Conservation (phyloP, 2,888 invertebrate genomes). For the Exocentrus adspersus region DNA sequence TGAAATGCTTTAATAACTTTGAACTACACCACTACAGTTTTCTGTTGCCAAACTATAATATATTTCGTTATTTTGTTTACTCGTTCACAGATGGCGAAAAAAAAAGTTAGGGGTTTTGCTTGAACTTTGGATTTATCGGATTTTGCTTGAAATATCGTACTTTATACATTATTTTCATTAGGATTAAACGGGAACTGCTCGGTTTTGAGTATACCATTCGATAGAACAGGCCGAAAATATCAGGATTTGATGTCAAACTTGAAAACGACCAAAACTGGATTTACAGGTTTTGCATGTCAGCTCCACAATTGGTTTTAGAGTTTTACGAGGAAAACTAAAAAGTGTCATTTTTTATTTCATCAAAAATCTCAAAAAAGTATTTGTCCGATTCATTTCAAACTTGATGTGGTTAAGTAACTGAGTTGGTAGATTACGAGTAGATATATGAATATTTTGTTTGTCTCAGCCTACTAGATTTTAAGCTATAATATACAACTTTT, state of each 20-base stretch:
- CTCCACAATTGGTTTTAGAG: not conserved
- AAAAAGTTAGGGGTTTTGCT: not conserved
- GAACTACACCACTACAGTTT: not conserved
- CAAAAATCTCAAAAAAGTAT: too few relatives aligned
- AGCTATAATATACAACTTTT: too few relatives aligned
- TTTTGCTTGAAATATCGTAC: not conserved
- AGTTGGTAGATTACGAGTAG: too few relatives aligned
- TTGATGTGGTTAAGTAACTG: too few relatives aligned
- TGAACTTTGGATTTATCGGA: not conserved
- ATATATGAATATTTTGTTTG: too few relatives aligned
- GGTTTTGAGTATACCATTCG: not conserved
- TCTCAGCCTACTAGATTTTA: too few relatives aligned
- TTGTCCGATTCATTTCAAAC: too few relatives aligned
- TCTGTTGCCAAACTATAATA: not conserved
- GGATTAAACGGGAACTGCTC: not conserved
- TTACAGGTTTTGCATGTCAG: not conserved
- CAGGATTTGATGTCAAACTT: not conserved
- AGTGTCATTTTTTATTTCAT: too few relatives aligned
- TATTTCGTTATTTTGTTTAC: not conserved
- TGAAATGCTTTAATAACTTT: not conserved
- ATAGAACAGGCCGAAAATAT: conserved; percentile 1
- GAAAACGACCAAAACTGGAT: not conserved
- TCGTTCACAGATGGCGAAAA: not conserved
- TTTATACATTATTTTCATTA: not conserved
- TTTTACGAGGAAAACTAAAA: too few relatives aligned